Conservation (phyloP, 2,888 invertebrate genomes). For the Pasiphila rectangulata region DNA sequence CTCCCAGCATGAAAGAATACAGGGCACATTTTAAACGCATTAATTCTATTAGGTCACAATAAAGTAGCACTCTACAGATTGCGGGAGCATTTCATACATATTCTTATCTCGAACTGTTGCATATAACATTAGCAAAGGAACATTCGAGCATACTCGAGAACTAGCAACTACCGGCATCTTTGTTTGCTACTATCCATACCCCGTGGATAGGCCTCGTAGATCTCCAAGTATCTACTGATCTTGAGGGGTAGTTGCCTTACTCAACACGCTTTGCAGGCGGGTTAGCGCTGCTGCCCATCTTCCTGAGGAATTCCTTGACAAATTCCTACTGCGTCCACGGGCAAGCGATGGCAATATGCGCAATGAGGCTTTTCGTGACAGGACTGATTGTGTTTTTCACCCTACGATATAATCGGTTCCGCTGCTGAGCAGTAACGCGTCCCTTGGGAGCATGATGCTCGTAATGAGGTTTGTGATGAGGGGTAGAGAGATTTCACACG, state of each 20-base stretch:
- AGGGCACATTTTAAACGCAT: background rate
- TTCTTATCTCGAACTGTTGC: slow-evolving; percentile 14
- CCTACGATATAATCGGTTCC: background rate
- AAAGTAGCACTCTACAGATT: slow-evolving; percentile 14
- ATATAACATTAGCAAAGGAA: slow-evolving; percentile 11
- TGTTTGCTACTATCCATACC: too few species aligned
- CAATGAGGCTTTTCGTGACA: background rate
- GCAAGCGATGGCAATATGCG: too few species aligned
- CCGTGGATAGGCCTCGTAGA: too few species aligned
- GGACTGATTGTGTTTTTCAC: background rate
- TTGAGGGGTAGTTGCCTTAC: too few species aligned
- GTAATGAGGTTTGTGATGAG: background rate
- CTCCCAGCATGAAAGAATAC: too few species aligned
- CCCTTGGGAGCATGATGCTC: background rate
- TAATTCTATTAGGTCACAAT: slow-evolving; percentile 19
- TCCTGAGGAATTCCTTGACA: too few species aligned
- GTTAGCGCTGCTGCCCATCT: too few species aligned
- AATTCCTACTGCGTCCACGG: too few species aligned
- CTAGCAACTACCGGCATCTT: too few species aligned
- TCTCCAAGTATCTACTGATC: too few species aligned
- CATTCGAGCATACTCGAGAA: background rate
- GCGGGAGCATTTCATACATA: slow-evolving; percentile 20
- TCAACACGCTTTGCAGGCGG: too few species aligned
- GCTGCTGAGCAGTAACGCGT: background rate
- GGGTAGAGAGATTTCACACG: background rate